Base-by-base conservation (phyloP, 1,140 invertebrate species). In the Drosophila jambulina region DNA sequence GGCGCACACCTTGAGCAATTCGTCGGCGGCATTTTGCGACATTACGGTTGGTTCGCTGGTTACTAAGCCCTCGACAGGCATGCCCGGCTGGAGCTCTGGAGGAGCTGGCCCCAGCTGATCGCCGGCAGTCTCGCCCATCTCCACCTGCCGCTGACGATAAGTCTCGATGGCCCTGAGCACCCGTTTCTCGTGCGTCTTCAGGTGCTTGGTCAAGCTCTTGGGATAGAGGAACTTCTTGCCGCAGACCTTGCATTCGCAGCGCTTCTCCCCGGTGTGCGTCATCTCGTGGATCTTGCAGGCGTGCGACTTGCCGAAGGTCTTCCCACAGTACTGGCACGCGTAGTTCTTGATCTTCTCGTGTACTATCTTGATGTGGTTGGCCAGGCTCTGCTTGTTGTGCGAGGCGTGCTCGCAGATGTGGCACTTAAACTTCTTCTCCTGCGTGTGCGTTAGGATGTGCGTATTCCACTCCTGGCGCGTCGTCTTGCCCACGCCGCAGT, bases 251-350 rank as follows among this genome's bases (percentile, higher is more conserved):
- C 91, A 92, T 40, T 91, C 91, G 57, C 87, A 91, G 4, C 87
- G 84, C 45, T 92, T 93, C 62, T 94, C 94, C 0, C 95, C 95
- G 36, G 92, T 93, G 70, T 93, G 92, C 4, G 84, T 93, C 91
- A 92, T 93, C 65, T 92, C 90, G 38, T 93, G 92, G 36, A 92
- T 92, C 61, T 92, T 92, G 25, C 92, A 91, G 9, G 92, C 91
- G 42, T 93, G 88, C 1, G 92, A 91, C 60, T 93, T 93, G 17
- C 92, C 91, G 40, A 93, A 93, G n/a, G 91, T 86, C 57, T 92
- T 92, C 3, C 91, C 90, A 36, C 92, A 92, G 46, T 92, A 92
- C 40, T 91, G 87, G 25, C 92, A 92, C 2, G 90, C 84, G 40
- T 92, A 92, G 49, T 92, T 88, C 42, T 92, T 92, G 23, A 92